Evolutionary conservation across 2,888 invertebrate species (phyloP).

Genomic region (Litoditis marina): DNA sequence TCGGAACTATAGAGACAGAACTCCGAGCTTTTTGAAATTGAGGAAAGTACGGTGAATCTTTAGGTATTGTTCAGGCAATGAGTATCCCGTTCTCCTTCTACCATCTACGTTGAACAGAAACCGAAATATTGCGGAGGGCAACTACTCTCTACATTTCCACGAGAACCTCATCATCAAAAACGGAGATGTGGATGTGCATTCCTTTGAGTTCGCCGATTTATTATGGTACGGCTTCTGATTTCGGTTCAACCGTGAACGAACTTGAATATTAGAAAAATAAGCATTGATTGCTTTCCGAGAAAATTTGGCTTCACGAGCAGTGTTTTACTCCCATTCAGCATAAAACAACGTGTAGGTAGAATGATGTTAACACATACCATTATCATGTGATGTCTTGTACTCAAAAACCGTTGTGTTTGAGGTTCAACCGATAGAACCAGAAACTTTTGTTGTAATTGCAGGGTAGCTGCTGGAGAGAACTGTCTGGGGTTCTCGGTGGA

Average conservation of each 20-base stretch:
- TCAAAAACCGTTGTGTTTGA: not conserved
- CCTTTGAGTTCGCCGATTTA: constrained; percentile 25
- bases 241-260: too few relatives aligned
- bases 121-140: constrained; percentile 26
- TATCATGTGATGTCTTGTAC: too few relatives aligned
- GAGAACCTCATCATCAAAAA: constrained; percentile 23
- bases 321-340: too few relatives aligned
- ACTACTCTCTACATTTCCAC: constrained; percentile 20
- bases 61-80: constrained; percentile 5
- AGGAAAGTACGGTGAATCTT: too few relatives aligned
- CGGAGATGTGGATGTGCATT: constrained; percentile 18
- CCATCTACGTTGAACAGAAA: constrained; percentile 8
- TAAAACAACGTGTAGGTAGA: too few relatives aligned
- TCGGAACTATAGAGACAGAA: too few relatives aligned
- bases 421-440: too few relatives aligned
- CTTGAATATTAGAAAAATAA: too few relatives aligned
- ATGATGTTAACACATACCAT: too few relatives aligned
- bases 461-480: constrained; percentile 39
- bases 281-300: too few relatives aligned
- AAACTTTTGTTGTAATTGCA: constrained; percentile 16
- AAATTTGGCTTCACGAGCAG: too few relatives aligned
- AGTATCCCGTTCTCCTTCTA: constrained; percentile 9
- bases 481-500: constrained; percentile 34
- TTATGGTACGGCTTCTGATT: constrained; percentile 17
- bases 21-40: too few relatives aligned